Percentiles rank a stretch among this genome's conserved stretches.
phyloP scores from a whole-genome alignment of 37 sponge, comb jelly and placozoan species.

The Aplysina aerophoba region DNA sequence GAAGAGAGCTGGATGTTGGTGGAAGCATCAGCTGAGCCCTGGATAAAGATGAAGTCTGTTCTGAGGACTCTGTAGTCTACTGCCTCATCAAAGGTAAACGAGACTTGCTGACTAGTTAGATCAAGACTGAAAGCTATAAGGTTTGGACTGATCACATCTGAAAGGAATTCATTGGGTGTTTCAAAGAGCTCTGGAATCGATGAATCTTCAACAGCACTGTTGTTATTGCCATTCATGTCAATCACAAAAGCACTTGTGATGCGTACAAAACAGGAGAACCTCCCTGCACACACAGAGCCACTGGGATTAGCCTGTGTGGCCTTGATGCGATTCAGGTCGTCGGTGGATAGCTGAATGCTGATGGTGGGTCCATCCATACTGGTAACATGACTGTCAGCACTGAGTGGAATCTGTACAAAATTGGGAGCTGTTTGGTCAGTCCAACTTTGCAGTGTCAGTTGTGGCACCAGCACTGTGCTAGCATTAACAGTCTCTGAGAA shows the following conservation, averaged over 20 bases:
- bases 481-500: slow-evolving; percentile 84
- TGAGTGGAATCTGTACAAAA: slow-evolving; percentile 42
- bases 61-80: slow-evolving; percentile 68
- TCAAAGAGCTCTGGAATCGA: neutral
- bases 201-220: slow-evolving; percentile 33
- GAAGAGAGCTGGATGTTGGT: slow-evolving; percentile 39
- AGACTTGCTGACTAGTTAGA: slow-evolving; percentile 59
- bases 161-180: slow-evolving; percentile 4
- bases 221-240: slow-evolving; percentile 68
- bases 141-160: slow-evolving; percentile 65
- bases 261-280: slow-evolving; percentile 60
- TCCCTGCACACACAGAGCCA: slow-evolving; percentile 53
- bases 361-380: slow-evolving; percentile 51
- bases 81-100: slow-evolving; percentile 87
- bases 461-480: slow-evolving; percentile 51
- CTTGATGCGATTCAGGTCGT: slow-evolving; percentile 84
- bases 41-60: slow-evolving; percentile 68
- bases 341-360: slow-evolving; percentile 52
- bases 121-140: slow-evolving; percentile 70
- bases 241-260: slow-evolving; percentile 38
- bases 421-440: slow-evolving; percentile 3
- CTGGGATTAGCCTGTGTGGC: slow-evolving; percentile 32
- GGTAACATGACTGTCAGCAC: slow-evolving; percentile 43
- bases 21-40: slow-evolving; percentile 47
- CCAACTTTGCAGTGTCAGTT: slow-evolving; percentile 60